These are phyloP conservation scores for Galemys pyrenaicus DNA, from an alignment of 2,113 vertebrate genomes.

Conservation along the genomic window DNA sequence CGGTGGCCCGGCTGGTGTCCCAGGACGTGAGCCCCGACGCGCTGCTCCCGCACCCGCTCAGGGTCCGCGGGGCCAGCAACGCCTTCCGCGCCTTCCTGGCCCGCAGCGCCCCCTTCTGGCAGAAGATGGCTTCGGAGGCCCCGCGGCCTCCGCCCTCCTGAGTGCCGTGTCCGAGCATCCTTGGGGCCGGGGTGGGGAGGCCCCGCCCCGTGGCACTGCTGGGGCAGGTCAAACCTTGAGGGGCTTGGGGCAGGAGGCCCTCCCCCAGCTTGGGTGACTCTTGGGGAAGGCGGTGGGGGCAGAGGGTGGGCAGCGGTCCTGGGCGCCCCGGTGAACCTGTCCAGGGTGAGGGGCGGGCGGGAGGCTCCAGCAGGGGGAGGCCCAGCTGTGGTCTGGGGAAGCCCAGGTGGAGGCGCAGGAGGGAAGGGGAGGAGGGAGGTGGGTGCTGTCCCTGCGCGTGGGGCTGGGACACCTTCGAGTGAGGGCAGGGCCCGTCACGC, in stretches of 20 bases:
- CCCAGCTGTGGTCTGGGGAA: background rate
- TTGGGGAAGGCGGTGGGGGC: no score
- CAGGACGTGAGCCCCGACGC: conserved; percentile 59
- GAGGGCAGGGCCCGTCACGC: no score
- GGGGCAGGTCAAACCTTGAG: no score
- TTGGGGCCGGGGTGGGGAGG: background rate
- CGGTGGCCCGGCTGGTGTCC: background rate
- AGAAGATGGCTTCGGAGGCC: background rate
- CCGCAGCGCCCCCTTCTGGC: background rate
- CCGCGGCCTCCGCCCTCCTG: background rate
- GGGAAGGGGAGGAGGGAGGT: background rate
- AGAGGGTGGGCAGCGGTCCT: background rate
- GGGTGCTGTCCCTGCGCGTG: accelerated
- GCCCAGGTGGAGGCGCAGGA: no score
- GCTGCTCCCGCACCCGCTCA: background rate
- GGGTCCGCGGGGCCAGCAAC: accelerated
- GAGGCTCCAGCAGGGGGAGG: no score
- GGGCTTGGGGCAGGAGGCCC: no score
- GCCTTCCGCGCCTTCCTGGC: background rate
- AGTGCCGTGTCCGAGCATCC: background rate
- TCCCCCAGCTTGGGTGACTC: no score
- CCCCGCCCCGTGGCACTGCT: no score
- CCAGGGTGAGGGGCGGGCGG: accelerated
- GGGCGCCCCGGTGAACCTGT: background rate
- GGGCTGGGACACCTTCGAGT: no score